Percentiles rank a stretch among this genome's conserved stretches.
Evolutionary conservation across 2,797 vertebrate genomes (phyloP).

Genomic region (Hydrolagus colliei): DNA sequence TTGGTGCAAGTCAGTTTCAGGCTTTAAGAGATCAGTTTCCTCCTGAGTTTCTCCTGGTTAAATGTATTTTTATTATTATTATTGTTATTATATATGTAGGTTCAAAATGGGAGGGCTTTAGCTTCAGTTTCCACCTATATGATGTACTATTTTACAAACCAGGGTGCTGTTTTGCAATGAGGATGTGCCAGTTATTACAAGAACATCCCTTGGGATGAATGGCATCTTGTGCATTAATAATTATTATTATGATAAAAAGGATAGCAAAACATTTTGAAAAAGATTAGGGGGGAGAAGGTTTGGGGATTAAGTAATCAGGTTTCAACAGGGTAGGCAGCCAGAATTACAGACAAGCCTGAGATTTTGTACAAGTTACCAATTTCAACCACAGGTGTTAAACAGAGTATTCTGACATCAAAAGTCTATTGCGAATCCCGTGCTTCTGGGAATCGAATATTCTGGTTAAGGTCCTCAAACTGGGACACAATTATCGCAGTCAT

Average conservation of each 20-base stretch:
- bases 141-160: neutral
- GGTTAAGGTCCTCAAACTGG: neutral
- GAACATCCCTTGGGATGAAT: neutral
- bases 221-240: no score
- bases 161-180: neutral
- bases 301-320: neutral
- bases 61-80: no score
- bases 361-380: slow-evolving; percentile 13
- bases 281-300: neutral
- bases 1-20: slow-evolving; percentile 11
- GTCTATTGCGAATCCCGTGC: neutral
- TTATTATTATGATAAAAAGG: neutral
- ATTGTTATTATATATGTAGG: neutral
- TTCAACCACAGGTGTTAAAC: neutral
- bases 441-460: neutral
- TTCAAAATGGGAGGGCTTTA: neutral
- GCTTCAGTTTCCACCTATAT: neutral
- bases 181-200: neutral
- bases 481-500: neutral
- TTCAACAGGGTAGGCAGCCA: neutral
- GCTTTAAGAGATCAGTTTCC: neutral
- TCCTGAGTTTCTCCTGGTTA: neutral
- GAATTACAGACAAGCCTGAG: slow-evolving; percentile 8
- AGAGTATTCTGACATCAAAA: neutral
- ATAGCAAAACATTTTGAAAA: neutral